phyloP scores from a whole-genome alignment of 2,113 vertebrate species.

The Bothrops jararaca region DNA sequence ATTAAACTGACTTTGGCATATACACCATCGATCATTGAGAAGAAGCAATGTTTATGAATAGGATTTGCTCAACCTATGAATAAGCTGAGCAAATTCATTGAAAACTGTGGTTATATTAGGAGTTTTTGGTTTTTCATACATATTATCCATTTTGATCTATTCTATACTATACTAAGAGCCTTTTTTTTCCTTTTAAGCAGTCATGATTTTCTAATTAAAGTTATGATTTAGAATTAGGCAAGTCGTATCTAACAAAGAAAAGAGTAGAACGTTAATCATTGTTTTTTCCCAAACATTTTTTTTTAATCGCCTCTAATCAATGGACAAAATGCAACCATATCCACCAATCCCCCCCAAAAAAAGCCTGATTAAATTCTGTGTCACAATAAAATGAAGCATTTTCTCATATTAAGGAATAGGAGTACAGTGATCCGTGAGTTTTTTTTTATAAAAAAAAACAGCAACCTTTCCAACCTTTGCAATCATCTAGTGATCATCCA shows the following conservation, averaged over 20 bases:
- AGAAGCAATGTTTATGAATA: not conserved
- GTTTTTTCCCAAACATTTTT: not conserved
- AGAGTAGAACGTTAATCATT: not conserved
- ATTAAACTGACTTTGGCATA: not conserved
- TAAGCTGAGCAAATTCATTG: slow-evolving; percentile 3
- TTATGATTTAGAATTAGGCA: not conserved
- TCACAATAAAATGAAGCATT: not conserved
- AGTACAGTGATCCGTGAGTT: not conserved
- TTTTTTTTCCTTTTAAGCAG: not conserved
- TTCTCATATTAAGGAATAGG: not conserved
- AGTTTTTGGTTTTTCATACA: slow-evolving; percentile 26
- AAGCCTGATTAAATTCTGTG: not conserved
- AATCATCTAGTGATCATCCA: not conserved
- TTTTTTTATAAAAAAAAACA: not conserved
- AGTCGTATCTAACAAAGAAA: not conserved
- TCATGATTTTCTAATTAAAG: not conserved
- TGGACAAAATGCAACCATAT: not conserved
- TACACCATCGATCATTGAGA: not conserved
- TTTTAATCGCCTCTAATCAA: not conserved
- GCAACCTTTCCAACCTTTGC: not conserved
- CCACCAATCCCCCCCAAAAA: not conserved
- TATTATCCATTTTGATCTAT: slow-evolving; percentile 20
- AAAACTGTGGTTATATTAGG: not conserved
- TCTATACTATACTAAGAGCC: not conserved
- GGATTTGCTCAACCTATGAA: not conserved